Percentiles rank a stretch among this genome's conserved stretches.
phyloP scores from a whole-genome alignment of 1,140 invertebrate species.

The Magallana ariakensis region DNA sequence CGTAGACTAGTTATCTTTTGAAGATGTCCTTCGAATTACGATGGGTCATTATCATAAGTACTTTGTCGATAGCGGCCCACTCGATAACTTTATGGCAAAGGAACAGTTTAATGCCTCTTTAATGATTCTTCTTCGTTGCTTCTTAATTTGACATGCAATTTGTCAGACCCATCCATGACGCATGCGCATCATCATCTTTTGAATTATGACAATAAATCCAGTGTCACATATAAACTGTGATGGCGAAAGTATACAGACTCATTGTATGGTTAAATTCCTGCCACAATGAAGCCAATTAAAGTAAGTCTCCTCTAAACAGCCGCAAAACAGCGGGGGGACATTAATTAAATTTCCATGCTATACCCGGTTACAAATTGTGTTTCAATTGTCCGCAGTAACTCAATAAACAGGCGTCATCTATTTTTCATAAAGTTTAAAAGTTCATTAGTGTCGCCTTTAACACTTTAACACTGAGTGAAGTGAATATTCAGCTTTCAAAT shows the following conservation, averaged over 20 bases:
- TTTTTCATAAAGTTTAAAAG: conserved; percentile 39
- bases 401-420: conserved; percentile 30
- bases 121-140: neutral
- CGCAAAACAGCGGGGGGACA: neutral
- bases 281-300: conserved; percentile 23
- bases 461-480: neutral
- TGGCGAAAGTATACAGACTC: neutral
- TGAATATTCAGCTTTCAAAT: conserved; percentile 32
- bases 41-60: conserved; percentile 34
- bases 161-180: neutral
- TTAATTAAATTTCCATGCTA: conserved; percentile 3
- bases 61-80: conserved; percentile 26
- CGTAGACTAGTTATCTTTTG: neutral
- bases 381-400: neutral
- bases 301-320: neutral
- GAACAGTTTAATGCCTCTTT: conserved; percentile 26
- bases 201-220: neutral
- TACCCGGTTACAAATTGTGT: neutral
- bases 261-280: conserved; percentile 14
- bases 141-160: conserved; percentile 8
- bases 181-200: neutral
- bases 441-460: conserved; percentile 21
- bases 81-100: conserved; percentile 22
- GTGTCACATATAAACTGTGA: conserved; percentile 11
- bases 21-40: neutral